Base-by-base conservation (phyloP, 2,797 vertebrate species). In the Aphelocoma californica region DNA sequence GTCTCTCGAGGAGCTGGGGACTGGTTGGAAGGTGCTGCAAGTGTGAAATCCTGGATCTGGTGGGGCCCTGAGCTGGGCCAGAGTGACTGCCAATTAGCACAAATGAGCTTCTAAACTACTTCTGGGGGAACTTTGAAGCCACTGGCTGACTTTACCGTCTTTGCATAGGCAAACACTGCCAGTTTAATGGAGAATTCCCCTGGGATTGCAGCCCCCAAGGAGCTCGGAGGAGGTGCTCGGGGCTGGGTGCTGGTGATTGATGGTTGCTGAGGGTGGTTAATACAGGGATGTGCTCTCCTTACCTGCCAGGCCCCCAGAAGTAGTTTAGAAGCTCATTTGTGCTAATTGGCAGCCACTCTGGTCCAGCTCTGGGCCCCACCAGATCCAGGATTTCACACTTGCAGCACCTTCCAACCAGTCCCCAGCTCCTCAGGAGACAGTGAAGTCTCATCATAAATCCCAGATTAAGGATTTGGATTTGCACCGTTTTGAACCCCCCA, bases 1-100 rank as follows among this genome's bases (percentile, higher is more conserved):
- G 48, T 29, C 24, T 38, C 48, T 10, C 0, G 3, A n/a, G 67
- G 40, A n/a, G 40, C 24, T 72, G 58, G 6, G 13, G 6, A 4
- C 23, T n/a, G 57, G 12, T 38, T 38, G 72, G 57, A 38, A n/a
- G 50, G 48, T 62, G 56, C 28, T n/a, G 28, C 18, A 18, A 38
- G 40, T 32, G 40, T 45, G 9, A 72, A 45, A 62, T 12, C 48
- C 40, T 67, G 38, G 48, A 15, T 47, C 23, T 47, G 48, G 3
- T 24, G 67, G 15, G 18, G 18, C 15, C 15, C 28, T 40, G 45
- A 47, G 45, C 45, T 21, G 45, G 45, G 45, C 23, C 23, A 23
- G 21, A 23, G 45, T 47, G 45, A 21, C 45, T 47, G 45, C 44
- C 45, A 53, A 54, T 54, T 54, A 54, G 51, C 51, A 54, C 51